Percentiles rank a stretch among this genome's conserved stretches.
phyloP scores from a whole-genome alignment of 1,140 invertebrate genomes.

The Hylaeus volcanicus region DNA sequence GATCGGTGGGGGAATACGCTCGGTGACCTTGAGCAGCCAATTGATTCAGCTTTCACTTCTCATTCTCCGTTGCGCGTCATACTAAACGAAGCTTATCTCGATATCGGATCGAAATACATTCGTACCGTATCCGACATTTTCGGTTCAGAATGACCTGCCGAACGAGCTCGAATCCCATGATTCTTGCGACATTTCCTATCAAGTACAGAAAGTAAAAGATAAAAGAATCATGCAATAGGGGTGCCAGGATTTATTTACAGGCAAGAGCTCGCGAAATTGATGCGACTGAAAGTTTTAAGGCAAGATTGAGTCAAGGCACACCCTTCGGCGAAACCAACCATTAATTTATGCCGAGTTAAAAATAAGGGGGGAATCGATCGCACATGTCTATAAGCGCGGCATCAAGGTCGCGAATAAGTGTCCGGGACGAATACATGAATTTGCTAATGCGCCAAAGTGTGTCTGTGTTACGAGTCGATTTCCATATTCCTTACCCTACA shows the following conservation, averaged over 20 bases:
- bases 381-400: slow-evolving; percentile 51
- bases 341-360: slow-evolving; percentile 68
- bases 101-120: too few species aligned
- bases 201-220: too few species aligned
- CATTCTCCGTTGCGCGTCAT: too few species aligned
- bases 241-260: neutral
- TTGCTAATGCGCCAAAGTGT: slow-evolving; percentile 19
- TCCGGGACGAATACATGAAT: slow-evolving; percentile 39
- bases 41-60: too few species aligned
- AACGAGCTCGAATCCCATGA: too few species aligned
- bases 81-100: too few species aligned
- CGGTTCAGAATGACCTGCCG: too few species aligned
- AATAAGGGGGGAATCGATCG: slow-evolving; percentile 64
- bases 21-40: too few species aligned
- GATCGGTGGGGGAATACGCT: too few species aligned
- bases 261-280: neutral
- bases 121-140: too few species aligned
- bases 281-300: slow-evolving; percentile 12
- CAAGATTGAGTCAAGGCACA: slow-evolving; percentile 11
- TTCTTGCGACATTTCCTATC: too few species aligned
- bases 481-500: neutral
- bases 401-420: slow-evolving; percentile 54
- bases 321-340: slow-evolving; percentile 21
- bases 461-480: slow-evolving; percentile 15
- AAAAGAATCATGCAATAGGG: neutral